Evolutionary conservation across 2,888 invertebrate genomes (phyloP), one percentile per base, ranked within the genome.

Genomic region (Mesoligia furuncula): DNA sequence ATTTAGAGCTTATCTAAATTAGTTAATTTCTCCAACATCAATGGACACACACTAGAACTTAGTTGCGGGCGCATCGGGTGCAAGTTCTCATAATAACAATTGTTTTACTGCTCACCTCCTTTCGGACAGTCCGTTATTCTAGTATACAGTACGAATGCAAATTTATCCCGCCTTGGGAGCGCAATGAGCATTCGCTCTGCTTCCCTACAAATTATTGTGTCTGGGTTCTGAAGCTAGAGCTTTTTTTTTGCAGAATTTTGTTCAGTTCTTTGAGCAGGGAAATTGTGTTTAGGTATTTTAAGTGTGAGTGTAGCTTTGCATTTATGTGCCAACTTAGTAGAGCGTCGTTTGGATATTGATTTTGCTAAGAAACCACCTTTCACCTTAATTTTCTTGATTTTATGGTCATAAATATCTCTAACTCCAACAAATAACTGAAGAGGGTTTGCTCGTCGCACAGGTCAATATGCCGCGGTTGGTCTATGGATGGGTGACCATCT

Each of bases 71-170:
- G 87, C 88, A 87, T 87, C 77, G 90, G 89, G 88, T 84, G 88
- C 88, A 88, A 89, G 90, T 88, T 90, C 89, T 90, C 90, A 89
- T 92, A 90, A 92, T 90, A 91, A 91, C 90, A 90, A 90, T 91
- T 87, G 89, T 89, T 90, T 89, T 87, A 89, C 81, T 79, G 86
- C 87, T 87, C 85, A 85, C 85, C 89, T 86, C 87, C 89, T 85
- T 90, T 90, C 87, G 90, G 88, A 90, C 89, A 81, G 87, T 89
- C 87, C 90, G 90, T 90, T 91, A 90, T 90, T 91, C 88, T 90
- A 92, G 92, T 90, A 92, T 91, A 92, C 92, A 91, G 87, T 87
- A 88, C 88, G 89, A 93, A 94, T 93, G 91, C 90, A 93, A 93
- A 94, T 92, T 91, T 92, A 91, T 90, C 88, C 79, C 88, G 85